These are phyloP conservation scores for Phrynocephalus versicolor DNA, from an alignment of 2,113 vertebrate genomes.

Conservation along the genomic window DNA sequence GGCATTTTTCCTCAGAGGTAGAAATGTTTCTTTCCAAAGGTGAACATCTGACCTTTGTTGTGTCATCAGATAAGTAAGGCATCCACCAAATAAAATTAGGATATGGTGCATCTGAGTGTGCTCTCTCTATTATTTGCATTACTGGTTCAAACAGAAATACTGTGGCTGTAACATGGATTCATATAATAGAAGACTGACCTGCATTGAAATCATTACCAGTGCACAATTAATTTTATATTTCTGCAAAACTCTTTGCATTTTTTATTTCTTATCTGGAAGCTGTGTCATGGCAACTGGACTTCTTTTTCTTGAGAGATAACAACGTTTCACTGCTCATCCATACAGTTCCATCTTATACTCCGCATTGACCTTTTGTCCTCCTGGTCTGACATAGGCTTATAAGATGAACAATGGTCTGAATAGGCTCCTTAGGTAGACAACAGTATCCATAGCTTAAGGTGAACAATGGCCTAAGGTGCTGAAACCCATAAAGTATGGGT, in stretches of 20 bases:
- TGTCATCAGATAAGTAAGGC: constrained; percentile 50
- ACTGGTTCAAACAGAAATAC: neutral
- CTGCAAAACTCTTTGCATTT: neutral
- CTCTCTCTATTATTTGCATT: neutral
- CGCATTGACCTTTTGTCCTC: too few relatives aligned
- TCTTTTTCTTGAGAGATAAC: too few relatives aligned
- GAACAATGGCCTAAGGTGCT: too few relatives aligned
- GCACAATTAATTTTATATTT: neutral
- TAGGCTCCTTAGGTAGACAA: too few relatives aligned
- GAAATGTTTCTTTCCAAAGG: constrained; percentile 56
- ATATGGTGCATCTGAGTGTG: neutral
- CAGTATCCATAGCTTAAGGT: too few relatives aligned
- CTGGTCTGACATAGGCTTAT: too few relatives aligned
- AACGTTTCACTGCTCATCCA: too few relatives aligned
- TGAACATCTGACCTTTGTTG: constrained; percentile 65
- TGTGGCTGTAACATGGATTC: neutral
- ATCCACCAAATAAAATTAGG: constrained; percentile 14
- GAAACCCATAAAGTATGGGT: too few relatives aligned
- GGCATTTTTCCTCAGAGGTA: constrained; percentile 45
- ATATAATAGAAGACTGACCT: neutral
- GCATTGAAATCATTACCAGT: neutral
- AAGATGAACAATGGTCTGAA: too few relatives aligned
- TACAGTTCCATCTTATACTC: too few relatives aligned
- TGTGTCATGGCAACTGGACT: too few relatives aligned
- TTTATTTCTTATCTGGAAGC: neutral